Base-by-base conservation (phyloP, 2,797 vertebrate species). In the Pangasius larnaudii region DNA sequence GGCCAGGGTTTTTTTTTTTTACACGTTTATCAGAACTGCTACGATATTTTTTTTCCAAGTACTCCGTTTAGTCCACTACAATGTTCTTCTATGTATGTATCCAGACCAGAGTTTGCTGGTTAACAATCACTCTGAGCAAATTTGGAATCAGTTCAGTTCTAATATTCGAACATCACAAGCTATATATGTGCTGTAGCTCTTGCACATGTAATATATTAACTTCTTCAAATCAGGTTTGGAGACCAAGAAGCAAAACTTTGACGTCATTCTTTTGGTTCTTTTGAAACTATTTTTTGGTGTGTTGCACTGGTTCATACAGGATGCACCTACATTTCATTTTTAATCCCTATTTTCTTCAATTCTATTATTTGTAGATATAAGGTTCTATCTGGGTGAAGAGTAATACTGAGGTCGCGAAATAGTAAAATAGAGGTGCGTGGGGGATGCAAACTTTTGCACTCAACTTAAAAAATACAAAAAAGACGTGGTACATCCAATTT, bases 401-500 rank as follows among this genome's bases (percentile, higher is more conserved):
- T 82, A 63, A 82, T 8, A 46, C 36, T n/a, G 58, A 27, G 39
- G 14, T 82, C 2, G 46, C 27, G 0, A n/a, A 11, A 59, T 6
- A 61, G 19, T 42, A 78, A 80, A 24, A 58, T 5, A 79, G 27
- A 58, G 6, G 53, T 33, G 49, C 2, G 46, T 9, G 61, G 58
- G 58, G 80, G 56, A 42, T 51, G 63, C 63, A 69, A 84, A 84
- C 82, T 36, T 69, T 69, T 69, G n/a, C 46, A 53, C 46, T 22
- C 19, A 67, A 84, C n/a, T 2, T 18, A 63, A 82, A 80, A 59
- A 8, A n/a, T 10, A 30, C 1, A 65, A 81, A 81, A 42, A 49
- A 14, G 27, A 51, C 0, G 46, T 75, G 11, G 27, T 51, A 19
- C n/a, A 78, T 78, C 49, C 1, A 10, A 10, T 9, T 16, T 51